These are phyloP conservation scores for Myopa tessellatipennis DNA, from an alignment of 2,888 invertebrate genomes.

Conservation along the genomic window DNA sequence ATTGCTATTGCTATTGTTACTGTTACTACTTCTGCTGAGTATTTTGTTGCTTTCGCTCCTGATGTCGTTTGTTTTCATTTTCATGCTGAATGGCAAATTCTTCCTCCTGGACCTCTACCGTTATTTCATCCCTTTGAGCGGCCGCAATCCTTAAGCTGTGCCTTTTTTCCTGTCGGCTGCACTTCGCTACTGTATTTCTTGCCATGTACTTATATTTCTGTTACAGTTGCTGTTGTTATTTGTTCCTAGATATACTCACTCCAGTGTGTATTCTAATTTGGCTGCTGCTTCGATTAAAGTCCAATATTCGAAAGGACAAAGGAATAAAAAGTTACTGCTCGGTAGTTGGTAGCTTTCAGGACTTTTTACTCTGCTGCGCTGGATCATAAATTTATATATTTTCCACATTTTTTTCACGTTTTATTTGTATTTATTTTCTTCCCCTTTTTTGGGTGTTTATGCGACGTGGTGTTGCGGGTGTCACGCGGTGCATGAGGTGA, in stretches of 20 bases:
- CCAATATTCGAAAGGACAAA: conserved; percentile 26
- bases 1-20: not conserved
- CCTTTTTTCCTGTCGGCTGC: not conserved
- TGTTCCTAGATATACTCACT: not conserved
- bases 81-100: not conserved
- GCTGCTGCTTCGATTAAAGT: conserved; percentile 11
- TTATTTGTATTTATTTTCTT: not conserved
- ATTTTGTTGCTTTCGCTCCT: not conserved
- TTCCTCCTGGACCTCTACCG: not conserved
- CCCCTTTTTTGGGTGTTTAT: not conserved
- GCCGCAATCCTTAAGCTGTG: not conserved
- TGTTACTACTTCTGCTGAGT: not conserved
- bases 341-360: not conserved
- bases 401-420: not conserved
- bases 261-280: conserved; percentile 31
- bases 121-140: not conserved
- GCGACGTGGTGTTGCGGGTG: not conserved
- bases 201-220: not conserved
- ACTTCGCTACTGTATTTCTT: no score
- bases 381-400: conserved; percentile 17
- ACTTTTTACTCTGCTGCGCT: not conserved
- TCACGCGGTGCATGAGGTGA: not conserved
- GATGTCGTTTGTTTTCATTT: conserved; percentile 26
- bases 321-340: conserved; percentile 26
- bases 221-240: conserved; percentile 1